phyloP scores from a whole-genome alignment of 2,797 vertebrate species.

The Tamandua tetradactyla region DNA sequence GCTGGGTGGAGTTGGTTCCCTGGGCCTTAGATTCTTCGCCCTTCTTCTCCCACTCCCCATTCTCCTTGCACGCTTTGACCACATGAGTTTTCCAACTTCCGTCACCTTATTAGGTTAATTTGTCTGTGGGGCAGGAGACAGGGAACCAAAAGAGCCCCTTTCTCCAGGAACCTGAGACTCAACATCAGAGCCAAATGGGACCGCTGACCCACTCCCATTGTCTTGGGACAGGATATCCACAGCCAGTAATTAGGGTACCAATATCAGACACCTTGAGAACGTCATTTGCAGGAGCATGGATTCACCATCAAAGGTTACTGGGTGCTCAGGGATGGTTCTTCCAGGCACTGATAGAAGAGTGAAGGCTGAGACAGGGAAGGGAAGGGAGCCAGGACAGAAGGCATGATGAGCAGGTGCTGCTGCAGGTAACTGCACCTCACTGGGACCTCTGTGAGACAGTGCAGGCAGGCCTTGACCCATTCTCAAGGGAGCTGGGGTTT shows the following conservation, averaged over 20 bases:
- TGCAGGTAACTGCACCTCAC: accelerated
- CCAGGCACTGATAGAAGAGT: accelerated
- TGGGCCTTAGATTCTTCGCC: neutral
- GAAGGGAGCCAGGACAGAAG: neutral
- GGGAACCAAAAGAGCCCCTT: neutral
- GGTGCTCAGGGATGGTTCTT: neutral
- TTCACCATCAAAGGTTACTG: neutral
- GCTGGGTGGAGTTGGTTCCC: neutral
- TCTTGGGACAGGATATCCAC: accelerated
- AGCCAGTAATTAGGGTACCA: accelerated
- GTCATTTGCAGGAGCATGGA: accelerated
- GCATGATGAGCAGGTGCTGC: neutral
- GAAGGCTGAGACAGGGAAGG: accelerated
- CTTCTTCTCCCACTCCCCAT: neutral
- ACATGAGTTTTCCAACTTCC: neutral
- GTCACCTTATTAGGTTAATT: neutral
- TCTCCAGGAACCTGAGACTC: neutral
- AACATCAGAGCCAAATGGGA: neutral
- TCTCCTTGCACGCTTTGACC: neutral
- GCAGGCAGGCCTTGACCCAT: neutral
- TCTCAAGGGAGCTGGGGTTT: neutral
- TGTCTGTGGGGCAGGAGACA: neutral
- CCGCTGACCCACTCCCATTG: accelerated
- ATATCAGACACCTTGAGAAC: accelerated
- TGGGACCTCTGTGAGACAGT: accelerated